Percentiles rank a stretch among this genome's conserved stretches.
Evolutionary conservation across 2,797 vertebrate species (phyloP).

Genomic region (Garrulus glandarius): DNA sequence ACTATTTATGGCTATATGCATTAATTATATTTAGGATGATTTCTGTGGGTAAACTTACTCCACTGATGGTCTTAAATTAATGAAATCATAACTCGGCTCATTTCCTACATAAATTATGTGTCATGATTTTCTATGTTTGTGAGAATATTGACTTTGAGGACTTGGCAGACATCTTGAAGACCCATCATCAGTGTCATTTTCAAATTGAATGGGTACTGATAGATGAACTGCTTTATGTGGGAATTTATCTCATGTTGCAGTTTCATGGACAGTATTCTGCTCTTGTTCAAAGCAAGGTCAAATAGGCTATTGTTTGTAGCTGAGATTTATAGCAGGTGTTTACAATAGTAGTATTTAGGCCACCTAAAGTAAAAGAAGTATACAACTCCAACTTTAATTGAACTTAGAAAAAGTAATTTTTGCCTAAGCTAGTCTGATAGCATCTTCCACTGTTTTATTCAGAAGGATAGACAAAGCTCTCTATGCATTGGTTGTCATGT

Average conservation of each 20-base stretch:
- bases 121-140: neutral
- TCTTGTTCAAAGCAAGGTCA: neutral
- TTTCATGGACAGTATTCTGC: neutral
- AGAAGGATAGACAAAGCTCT: neutral
- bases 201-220: neutral
- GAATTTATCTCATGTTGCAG: neutral
- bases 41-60: constrained; percentile 27
- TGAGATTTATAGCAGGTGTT: neutral
- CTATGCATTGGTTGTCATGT: neutral
- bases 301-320: neutral
- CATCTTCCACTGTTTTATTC: neutral
- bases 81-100: neutral
- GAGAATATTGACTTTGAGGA: neutral
- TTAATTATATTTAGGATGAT: constrained; percentile 26
- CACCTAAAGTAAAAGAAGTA: neutral
- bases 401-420: neutral
- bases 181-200: neutral
- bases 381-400: neutral
- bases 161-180: neutral
- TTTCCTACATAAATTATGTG: neutral
- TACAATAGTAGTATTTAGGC: neutral
- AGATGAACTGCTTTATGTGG: neutral
- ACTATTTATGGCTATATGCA: neutral
- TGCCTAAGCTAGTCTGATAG: neutral
- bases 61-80: constrained; percentile 10